phyloP scores from a whole-genome alignment of 23 tunicate genomes.

The Phallusia fumigata region DNA sequence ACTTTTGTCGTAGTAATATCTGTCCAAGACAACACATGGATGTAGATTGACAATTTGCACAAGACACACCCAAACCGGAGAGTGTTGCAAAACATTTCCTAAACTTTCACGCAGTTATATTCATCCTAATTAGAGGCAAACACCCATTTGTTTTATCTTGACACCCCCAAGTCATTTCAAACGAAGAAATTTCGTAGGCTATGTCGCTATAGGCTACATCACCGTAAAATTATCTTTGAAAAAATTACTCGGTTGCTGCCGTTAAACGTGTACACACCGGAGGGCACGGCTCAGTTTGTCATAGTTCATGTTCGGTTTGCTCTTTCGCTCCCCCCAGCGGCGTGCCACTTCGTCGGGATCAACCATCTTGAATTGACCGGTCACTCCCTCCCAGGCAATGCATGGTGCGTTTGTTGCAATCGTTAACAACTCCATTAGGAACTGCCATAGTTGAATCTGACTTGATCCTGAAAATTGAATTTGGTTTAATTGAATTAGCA shows the following conservation, averaged over 20 bases:
- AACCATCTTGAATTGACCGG: conserved; percentile 98
- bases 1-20: conserved; percentile 98
- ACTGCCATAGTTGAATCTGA: conserved; percentile 99
- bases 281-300: conserved; percentile 90
- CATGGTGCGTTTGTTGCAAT: conserved; percentile 93
- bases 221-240: neutral
- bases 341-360: conserved; percentile 99
- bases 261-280: conserved; percentile 41
- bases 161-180: too few relatives aligned
- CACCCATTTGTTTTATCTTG: too few relatives aligned
- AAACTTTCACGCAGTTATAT: too few relatives aligned
- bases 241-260: neutral
- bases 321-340: conserved; percentile 98
- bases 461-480: conserved; percentile 92
- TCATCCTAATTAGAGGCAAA: too few relatives aligned
- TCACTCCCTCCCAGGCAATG: conserved; percentile 98
- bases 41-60: neutral
- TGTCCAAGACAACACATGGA: conserved; percentile 37
- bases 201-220: too few relatives aligned
- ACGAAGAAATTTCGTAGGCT: too few relatives aligned
- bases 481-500: conserved; percentile 42
- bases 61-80: too few relatives aligned
- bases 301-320: conserved; percentile 99
- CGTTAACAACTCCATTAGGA: conserved; percentile 93
- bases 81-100: too few relatives aligned